phyloP scores from a whole-genome alignment of 2,888 invertebrate genomes.

The Leucania comma region DNA sequence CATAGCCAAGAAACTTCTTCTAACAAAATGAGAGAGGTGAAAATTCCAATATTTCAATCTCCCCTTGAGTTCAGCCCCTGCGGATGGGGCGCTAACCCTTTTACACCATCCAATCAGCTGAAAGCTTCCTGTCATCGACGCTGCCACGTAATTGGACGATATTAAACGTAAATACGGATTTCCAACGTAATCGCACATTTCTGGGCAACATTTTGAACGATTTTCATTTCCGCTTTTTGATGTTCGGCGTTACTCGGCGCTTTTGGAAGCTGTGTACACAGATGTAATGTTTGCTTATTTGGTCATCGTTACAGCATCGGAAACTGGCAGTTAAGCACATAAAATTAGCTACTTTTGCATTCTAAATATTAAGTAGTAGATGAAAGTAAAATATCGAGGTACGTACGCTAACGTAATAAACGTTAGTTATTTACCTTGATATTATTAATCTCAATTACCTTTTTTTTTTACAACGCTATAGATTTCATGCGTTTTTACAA shows the following conservation, averaged over 20 bases:
- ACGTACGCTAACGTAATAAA: no score
- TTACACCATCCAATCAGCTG: slow-evolving; percentile 78
- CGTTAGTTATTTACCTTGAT: no score
- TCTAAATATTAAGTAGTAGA: no score
- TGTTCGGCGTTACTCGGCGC: neutral
- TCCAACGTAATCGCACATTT: slow-evolving; percentile 45
- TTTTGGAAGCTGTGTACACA: slow-evolving; percentile 4
- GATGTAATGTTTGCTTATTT: slow-evolving; percentile 15
- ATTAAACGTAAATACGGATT: slow-evolving; percentile 59
- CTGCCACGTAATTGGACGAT: slow-evolving; percentile 65
- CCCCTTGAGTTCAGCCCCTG: slow-evolving; percentile 47
- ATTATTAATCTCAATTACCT: no score
- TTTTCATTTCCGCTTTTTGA: slow-evolving; percentile 46
- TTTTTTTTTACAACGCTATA: no score
- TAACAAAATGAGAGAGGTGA: slow-evolving; percentile 30
- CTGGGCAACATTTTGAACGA: slow-evolving; percentile 34
- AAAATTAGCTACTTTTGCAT: neutral
- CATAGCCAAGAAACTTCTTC: slow-evolving; percentile 25
- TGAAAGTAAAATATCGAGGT: no score
- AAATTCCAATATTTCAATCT: slow-evolving; percentile 62
- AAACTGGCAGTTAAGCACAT: neutral
- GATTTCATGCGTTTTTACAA: no score
- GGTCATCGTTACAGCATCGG: neutral
- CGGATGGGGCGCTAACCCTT: slow-evolving; percentile 72
- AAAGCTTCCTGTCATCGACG: slow-evolving; percentile 77